These are phyloP conservation scores for Oreocharis arfaki DNA, from an alignment of 2,113 vertebrate genomes.

Conservation along the genomic window DNA sequence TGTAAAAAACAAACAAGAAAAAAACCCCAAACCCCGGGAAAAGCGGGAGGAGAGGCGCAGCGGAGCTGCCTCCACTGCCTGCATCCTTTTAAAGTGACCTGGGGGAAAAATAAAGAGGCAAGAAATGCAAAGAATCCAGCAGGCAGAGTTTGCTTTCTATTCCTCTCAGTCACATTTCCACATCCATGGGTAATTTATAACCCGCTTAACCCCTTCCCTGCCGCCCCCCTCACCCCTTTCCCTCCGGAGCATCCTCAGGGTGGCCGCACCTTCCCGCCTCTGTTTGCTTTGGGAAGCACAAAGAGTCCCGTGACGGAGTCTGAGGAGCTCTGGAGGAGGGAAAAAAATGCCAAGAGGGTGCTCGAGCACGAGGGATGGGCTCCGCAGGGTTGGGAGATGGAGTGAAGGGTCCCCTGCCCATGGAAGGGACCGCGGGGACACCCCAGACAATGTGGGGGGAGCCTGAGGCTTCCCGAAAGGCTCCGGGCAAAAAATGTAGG, in stretches of 20 bases:
- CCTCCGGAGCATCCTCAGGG: background rate
- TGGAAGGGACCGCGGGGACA: rapidly evolving
- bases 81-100: constrained; percentile 67
- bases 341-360: background rate
- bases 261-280: background rate
- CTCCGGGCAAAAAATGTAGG: background rate
- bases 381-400: rapidly evolving
- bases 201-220: constrained; percentile 45
- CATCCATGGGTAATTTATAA: constrained; percentile 56
- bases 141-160: constrained; percentile 42
- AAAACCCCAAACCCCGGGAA: background rate
- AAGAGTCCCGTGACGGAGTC: rapidly evolving
- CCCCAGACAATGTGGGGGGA: rapidly evolving
- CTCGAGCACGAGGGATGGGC: background rate
- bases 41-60: background rate
- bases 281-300: constrained; percentile 35
- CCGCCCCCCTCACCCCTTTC: background rate
- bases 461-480: background rate
- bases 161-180: constrained; percentile 56
- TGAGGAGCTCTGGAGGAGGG: background rate
- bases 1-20: constrained; percentile 23
- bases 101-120: constrained; percentile 65
- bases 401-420: background rate
- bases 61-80: constrained; percentile 22
- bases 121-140: constrained; percentile 67